These are phyloP conservation scores for Ptiloglossa arizonensis DNA, from an alignment of 1,140 invertebrate species.

Conservation along the genomic window DNA sequence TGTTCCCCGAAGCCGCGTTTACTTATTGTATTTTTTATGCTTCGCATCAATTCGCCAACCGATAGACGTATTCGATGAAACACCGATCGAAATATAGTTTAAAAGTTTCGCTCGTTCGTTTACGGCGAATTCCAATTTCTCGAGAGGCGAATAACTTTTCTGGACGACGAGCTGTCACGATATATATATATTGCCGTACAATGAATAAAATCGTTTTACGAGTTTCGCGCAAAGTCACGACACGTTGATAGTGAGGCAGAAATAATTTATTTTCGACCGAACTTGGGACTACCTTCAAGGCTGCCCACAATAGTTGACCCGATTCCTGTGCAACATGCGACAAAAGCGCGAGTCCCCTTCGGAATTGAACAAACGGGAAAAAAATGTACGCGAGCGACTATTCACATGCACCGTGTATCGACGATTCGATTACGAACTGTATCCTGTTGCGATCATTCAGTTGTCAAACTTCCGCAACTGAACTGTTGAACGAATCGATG, in stretches of 20 bases:
- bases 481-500: background rate
- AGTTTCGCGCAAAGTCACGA: background rate
- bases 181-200: background rate
- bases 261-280: constrained; percentile 19
- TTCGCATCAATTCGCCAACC: background rate
- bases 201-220: background rate
- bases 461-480: background rate
- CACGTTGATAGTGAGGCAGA: background rate
- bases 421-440: background rate
- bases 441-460: background rate
- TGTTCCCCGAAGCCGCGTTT: background rate
- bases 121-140: background rate
- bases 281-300: constrained; percentile 23
- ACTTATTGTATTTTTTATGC: background rate
- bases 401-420: background rate
- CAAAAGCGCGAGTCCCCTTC: background rate
- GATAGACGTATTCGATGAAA: background rate
- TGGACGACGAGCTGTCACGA: too few relatives aligned
- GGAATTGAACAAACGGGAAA: background rate
- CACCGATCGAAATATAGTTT: background rate
- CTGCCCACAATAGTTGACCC: background rate
- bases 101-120: background rate
- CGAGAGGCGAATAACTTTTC: background rate
- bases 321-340: background rate
- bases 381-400: background rate